A percentile compares a stretch with the other conserved stretches of the same genome.
Conservation (phyloP, 2,113 vertebrate species). For the Otus sunia region DNA sequence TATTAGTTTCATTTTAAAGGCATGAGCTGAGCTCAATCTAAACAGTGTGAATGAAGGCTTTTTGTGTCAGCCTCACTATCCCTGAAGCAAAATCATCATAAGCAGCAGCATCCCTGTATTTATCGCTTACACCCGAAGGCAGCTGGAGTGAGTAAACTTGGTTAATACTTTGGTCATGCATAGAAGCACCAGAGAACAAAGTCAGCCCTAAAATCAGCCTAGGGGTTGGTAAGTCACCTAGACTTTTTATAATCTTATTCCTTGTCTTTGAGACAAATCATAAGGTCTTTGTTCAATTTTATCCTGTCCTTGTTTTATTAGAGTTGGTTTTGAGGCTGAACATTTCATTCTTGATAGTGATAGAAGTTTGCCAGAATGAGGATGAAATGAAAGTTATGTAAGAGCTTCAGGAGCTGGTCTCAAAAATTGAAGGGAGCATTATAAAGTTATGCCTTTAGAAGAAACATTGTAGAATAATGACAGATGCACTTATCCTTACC, state of each 20-base stretch:
- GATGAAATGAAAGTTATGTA: not conserved
- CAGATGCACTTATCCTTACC: not conserved
- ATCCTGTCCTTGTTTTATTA: not conserved
- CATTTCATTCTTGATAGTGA: not conserved
- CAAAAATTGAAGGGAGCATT: not conserved
- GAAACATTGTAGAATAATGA: not conserved
- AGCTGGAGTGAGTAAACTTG: not conserved
- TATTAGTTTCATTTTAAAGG: slow-evolving; percentile 11
- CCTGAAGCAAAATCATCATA: not conserved
- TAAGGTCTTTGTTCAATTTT: not conserved
- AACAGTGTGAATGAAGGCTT: not conserved
- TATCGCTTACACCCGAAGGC: not conserved
- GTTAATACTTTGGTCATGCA: not conserved
- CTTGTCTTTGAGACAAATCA: not conserved
- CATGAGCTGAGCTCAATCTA: not conserved
- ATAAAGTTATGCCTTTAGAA: not conserved
- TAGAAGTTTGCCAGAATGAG: not conserved
- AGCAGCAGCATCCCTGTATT: not conserved
- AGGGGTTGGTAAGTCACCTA: not conserved
- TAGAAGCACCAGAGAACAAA: not conserved
- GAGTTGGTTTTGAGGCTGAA: not conserved
- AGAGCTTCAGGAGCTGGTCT: not conserved
- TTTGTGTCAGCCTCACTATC: not conserved
- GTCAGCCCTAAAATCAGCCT: not conserved
- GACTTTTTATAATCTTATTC: not conserved